A percentile compares a stretch with the other conserved stretches of the same genome.
Evolutionary conservation across 2,113 vertebrate species (phyloP).

Genomic region (Podarcis cretensis): DNA sequence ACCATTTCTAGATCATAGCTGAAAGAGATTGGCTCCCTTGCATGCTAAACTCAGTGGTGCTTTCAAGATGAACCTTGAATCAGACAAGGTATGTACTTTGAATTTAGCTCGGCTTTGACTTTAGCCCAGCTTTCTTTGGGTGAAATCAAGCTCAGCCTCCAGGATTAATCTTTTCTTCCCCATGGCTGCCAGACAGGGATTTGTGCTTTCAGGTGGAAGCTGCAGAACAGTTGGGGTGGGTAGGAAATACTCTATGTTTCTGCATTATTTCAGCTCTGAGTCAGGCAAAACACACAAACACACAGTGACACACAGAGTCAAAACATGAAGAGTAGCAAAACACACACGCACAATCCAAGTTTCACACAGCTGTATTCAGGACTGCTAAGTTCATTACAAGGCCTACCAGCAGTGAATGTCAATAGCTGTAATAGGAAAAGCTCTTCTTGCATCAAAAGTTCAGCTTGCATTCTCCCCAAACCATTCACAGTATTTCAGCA

Average conservation of each 20-base stretch:
- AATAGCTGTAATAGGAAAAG: constrained; percentile 48
- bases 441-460: constrained; percentile 55
- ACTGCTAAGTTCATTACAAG: constrained; percentile 54
- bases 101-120: constrained; percentile 21
- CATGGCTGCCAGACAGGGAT: background rate
- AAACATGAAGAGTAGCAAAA: constrained; percentile 5
- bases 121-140: background rate
- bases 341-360: background rate
- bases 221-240: background rate
- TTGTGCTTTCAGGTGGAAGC: background rate
- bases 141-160: constrained; percentile 1
- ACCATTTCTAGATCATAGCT: constrained; percentile 28
- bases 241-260: background rate
- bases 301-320: background rate
- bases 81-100: constrained; percentile 38
- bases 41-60: constrained; percentile 32
- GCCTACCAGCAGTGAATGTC: constrained; percentile 34
- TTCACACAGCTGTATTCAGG: constrained; percentile 34
- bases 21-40: constrained; percentile 19
- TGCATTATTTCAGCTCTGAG: constrained; percentile 21
- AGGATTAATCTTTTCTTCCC: background rate
- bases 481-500: constrained; percentile 63
- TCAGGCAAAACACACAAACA: constrained; percentile 7
- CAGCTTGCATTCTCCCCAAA: constrained; percentile 65
- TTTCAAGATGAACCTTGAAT: constrained; percentile 29